Base-by-base conservation (phyloP, 1,140 invertebrate genomes). In the Drosophila melanogaster region DNA sequence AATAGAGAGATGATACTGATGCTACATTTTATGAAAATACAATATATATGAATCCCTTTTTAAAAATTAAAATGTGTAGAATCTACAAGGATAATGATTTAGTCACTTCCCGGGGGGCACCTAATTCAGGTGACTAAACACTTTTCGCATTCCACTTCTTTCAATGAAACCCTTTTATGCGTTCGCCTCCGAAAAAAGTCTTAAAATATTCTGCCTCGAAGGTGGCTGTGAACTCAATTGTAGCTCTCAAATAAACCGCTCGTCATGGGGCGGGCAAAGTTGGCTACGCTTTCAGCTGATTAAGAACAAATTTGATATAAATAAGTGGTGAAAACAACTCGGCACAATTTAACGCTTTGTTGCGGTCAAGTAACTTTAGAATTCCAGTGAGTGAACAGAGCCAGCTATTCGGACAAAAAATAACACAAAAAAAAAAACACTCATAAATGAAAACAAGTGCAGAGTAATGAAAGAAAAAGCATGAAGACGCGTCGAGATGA, bases 341-440 rank as follows among this genome's bases (percentile, higher is more conserved):
- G 72, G 76, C 81, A 84, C 77, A 85, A 72, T 85, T 84, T 58
- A 70, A 50, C 81, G 80, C 80, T 79, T 80, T 84, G 71, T 79
- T 84, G 80, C 71, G 80, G 80, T 84, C 80, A 85, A 84, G 72
- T 60, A 72, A 84, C 71, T 84, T 79, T 57, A 72, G 71, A 79
- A 84, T 79, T 77, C 53, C 80, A 79, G 26, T 40, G 50, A 66
- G 41, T 44, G 44, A 40, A 47, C 51, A 50, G 12, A n/a, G 46
- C 7, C 24, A 15, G n/a, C 46, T 30, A 49, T 59, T 30, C 30
- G 24, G n/a, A 50, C 4, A 19, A 46, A 17, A 46, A 30, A 49
- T 8, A n/a, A 15, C 46, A 26, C 24, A 44, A 6, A 22, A 22
- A 22, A 22, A 24, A 41, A 37, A 55, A 50, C 44, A 37, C 58